Base-by-base conservation (phyloP, 2,113 vertebrate species). In the Xiphorhynchus elegans region DNA sequence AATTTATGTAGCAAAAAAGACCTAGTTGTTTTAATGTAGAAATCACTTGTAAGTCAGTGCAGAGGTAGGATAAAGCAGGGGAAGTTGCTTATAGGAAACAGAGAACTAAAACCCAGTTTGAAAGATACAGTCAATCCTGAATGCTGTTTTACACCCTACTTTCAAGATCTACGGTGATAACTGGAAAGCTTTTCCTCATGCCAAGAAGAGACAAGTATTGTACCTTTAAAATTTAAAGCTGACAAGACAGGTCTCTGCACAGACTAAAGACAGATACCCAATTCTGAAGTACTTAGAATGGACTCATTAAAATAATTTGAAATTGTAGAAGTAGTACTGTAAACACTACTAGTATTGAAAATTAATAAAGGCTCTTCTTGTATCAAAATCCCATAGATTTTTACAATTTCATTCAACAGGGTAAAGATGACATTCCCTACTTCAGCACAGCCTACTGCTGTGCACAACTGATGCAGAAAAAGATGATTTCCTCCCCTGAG, bases 21-120 rank as follows among this genome's bases (percentile, higher is more conserved):
- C 13, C 20, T 11, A 50, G 16, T 3, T 62, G 42, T 6, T 62
- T 26, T 16, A 72, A 58, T n/a, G 67, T 23, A 77, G 16, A 52
- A 40, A 47, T 29, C 68, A 44, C 1, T 14, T 59, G 0, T 44
- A 35, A 69, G 18, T 63, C 25, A 73, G 4, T 19, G 8, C 16
- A 66, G 15, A 87, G 3, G 29, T 10, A 59, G 66, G 49, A 73
- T 37, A 58, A 59, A 90, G 62, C 17, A 80, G 35, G 10, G 13
- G 14, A 56, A 3, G 29, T 5, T 3, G 1, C 8, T 46, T n/a
- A 46, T 0, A 66, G 17, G 15, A 89, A 93, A 84, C 1, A 26
- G 19, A 80, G 70, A 64, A 76, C 9, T 69, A 49, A n/a, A 76
- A 53, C 15, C 11, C 39, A 66, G 8, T 64, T 35, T 76, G 31